A percentile compares a stretch with the other conserved stretches of the same genome.
These are phyloP conservation scores for Ceratosolen fusciceps DNA, from an alignment of 1,140 invertebrate species.

Conservation along the genomic window DNA sequence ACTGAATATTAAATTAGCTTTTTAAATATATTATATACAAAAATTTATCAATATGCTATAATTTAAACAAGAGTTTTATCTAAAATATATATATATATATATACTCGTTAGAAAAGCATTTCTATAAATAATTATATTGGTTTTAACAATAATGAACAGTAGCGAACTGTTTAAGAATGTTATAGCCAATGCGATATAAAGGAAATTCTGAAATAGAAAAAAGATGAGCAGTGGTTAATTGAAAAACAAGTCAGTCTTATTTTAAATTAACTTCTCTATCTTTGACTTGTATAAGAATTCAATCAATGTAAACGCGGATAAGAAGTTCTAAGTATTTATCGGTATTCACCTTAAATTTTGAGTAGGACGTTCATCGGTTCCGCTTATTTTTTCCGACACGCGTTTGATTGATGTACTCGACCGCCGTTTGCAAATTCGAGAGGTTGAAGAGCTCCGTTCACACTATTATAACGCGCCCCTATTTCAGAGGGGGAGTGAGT, in stretches of 20 bases:
- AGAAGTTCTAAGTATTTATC: conserved; percentile 22
- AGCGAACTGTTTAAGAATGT: too few species aligned
- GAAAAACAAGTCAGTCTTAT: not conserved
- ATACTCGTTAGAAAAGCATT: too few species aligned
- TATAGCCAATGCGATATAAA: not conserved
- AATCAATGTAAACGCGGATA: not conserved
- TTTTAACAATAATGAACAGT: too few species aligned
- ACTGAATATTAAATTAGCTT: too few species aligned
- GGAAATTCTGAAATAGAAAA: not conserved
- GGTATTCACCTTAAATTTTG: not conserved
- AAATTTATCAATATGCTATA: too few species aligned
- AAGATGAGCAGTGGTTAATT: not conserved
- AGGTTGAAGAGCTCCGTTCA: conserved; percentile 2
- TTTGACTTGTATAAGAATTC: not conserved
- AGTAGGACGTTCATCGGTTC: not conserved
- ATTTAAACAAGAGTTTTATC: too few species aligned
- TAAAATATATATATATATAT: too few species aligned
- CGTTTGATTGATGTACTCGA: not conserved
- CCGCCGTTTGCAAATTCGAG: not conserved
- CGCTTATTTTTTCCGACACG: conserved; percentile 11
- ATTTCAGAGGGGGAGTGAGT: not conserved
- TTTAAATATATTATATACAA: too few species aligned
- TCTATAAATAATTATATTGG: too few species aligned
- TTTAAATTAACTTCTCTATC: conserved; percentile 19
- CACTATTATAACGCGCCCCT: conserved; percentile 23